These are phyloP conservation scores for Bubo scandiacus DNA, from an alignment of 2,113 vertebrate species.

Conservation along the genomic window DNA sequence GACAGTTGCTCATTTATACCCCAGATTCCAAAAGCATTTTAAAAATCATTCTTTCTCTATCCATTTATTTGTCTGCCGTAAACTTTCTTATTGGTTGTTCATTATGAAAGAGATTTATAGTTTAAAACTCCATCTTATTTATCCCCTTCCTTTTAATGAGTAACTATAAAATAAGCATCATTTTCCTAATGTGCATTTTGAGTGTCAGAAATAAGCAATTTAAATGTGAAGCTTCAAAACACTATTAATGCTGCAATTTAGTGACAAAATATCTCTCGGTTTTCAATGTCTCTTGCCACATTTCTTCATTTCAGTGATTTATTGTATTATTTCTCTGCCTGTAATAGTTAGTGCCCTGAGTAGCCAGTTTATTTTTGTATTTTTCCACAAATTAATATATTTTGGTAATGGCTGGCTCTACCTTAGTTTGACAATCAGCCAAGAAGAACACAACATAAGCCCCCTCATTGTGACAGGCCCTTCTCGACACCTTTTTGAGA, in stretches of 20 bases:
- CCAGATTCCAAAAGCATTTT: slow-evolving; percentile 53
- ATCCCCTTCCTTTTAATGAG: slow-evolving; percentile 71
- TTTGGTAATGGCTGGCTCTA: slow-evolving; percentile 38
- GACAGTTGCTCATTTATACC: slow-evolving; percentile 66
- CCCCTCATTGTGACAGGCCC: neutral
- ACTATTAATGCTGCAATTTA: slow-evolving; percentile 74
- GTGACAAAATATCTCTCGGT: slow-evolving; percentile 68
- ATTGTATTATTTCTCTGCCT: slow-evolving; percentile 67
- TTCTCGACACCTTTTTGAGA: slow-evolving; percentile 26
- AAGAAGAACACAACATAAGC: slow-evolving; percentile 44
- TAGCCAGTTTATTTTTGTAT: slow-evolving; percentile 68
- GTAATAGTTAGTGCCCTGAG: slow-evolving; percentile 46
- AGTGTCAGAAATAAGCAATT: slow-evolving; percentile 74
- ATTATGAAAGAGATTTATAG: slow-evolving; percentile 67
- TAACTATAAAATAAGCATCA: slow-evolving; percentile 74
- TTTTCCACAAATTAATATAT: slow-evolving; percentile 56
- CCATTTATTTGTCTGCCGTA: slow-evolving; percentile 51
- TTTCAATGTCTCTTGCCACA: slow-evolving; percentile 66
- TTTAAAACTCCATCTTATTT: slow-evolving; percentile 68
- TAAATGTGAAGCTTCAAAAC: slow-evolving; percentile 68
- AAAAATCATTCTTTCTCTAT: slow-evolving; percentile 49
- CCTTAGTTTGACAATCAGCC: slow-evolving; percentile 70
- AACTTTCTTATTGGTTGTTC: slow-evolving; percentile 40
- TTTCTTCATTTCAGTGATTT: slow-evolving; percentile 75
- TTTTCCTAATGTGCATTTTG: slow-evolving; percentile 75